Base-by-base conservation (phyloP, 2,113 vertebrate genomes). In the Vulpes lagopus region DNA sequence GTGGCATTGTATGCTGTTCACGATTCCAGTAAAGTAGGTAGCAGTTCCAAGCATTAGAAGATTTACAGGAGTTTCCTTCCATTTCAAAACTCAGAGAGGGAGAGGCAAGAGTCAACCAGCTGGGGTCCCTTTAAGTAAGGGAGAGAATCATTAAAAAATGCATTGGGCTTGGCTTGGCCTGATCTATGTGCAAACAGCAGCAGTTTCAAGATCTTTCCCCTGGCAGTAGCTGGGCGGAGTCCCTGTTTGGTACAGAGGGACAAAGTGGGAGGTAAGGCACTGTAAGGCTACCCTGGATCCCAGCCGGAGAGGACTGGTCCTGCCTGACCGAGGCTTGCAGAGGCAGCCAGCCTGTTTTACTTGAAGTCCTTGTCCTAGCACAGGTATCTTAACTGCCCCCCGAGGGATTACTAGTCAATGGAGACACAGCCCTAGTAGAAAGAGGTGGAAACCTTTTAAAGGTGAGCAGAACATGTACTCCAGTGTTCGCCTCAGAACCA, bases 351-450 rank as follows among this genome's bases (percentile, higher is more conserved):
- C 51, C 57, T 59, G 43, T 43, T 95, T 65, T 74, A 83, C 74
- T 71, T n/a, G 91, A 64, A 57, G 76, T 53, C 90, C 91, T 80
- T 95, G 79, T 97, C 38, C 89, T 30, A 30, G 51, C 51, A 35
- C 6, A 2, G n/a, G 35, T 65, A 57, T 92, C 89, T 80, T 59
- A 91, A 95, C 32, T 59, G 73, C 15, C 67, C 94, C 86, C 64
- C 2, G 27, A 71, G 73, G 57, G 79, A 38, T 69, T 49, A 20
- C n/a, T 38, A 74, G 65, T 57, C 93, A 90, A 16, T 59, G 71
- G 15, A 43, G 32, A 11, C 11, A 4, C 35, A 51, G 25, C 11
- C 55, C 59, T 43, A 2, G 38, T 0, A 53, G 81, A 55, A 74
- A 74, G 38, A 0, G 3, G 67, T n/a, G 11, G 86, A 85, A 89